Base-by-base conservation (phyloP, 2,113 vertebrate genomes). In the Xiphophorus couchianus region DNA sequence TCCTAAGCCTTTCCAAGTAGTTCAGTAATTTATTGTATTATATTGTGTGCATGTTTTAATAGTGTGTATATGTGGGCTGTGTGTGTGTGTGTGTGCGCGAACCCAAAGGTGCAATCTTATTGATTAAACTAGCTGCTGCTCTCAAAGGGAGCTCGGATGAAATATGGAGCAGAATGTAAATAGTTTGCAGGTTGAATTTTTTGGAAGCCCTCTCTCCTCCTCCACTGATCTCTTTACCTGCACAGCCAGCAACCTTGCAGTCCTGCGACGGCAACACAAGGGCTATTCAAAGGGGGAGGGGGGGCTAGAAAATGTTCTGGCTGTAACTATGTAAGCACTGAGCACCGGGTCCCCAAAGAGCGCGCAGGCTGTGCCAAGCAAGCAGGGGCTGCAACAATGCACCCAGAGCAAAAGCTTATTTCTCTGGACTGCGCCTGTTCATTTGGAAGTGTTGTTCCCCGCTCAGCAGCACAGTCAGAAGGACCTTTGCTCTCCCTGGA, bases 371-470 rank as follows among this genome's bases (percentile, higher is more conserved):
- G 87, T 77, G 88, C 90, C 88, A 86, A 84, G 86, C 81, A 82
- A 89, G 83, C 83, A 84, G 83, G 79, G 17, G 87, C 76, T 69
- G 84, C 86, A 86, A 85, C 88, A 88, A 84, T 88, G 86, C 79
- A 86, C 82, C 86, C 86, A 86, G 89, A 85, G 90, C 87, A 86
- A 78, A 87, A 72, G 89, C 86, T 88, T 86, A 88, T 85, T 91
- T 74, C 84, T 89, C 84, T 79, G 88, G 88, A 92, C 89, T 86
- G 87, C 77, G 86, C 73, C 89, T 92, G 87, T 88, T 93, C 90
- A 90, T 93, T 93, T 93, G 91, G 92, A 94, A 91, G 92, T 84
- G 92, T 88, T 91, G 89, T 90, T 90, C 85, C 84, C 88, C 76
- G 88, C 87, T 89, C 90, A 92, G 91, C 88, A 87, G 84, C 85